phyloP scores from a whole-genome alignment of 53 echinoderm and acorn worm species.

The Hippasteria phrygiana region DNA sequence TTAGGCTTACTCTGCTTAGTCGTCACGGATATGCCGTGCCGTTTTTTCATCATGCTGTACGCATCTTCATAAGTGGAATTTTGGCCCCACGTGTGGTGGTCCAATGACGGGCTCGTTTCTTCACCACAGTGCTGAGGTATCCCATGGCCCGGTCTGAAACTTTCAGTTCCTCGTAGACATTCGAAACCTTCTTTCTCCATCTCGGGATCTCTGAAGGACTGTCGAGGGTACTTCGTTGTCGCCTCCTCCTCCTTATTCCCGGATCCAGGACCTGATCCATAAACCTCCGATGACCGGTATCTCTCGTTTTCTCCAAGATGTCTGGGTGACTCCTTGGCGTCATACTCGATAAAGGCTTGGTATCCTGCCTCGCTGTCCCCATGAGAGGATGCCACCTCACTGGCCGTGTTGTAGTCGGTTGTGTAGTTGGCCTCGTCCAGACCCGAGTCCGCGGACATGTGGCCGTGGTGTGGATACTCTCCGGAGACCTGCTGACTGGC shows the following conservation, averaged over 20 bases:
- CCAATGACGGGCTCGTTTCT: neutral
- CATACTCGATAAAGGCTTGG: conserved; percentile 28
- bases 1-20: neutral
- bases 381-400: conserved; percentile 32
- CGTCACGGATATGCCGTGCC: neutral
- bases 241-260: neutral
- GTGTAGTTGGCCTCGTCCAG: conserved; percentile 40
- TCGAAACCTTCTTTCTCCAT: neutral
- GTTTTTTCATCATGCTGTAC: conserved; percentile 47
- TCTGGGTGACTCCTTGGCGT: neutral
- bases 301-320: neutral
- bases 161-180: neutral
- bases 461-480: neutral
- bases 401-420: conserved; percentile 52
- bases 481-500: neutral
- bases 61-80: conserved; percentile 54
- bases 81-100: conserved; percentile 20
- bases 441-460: conserved; percentile 13
- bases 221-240: neutral
- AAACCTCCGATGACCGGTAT: neutral
- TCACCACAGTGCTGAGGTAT: neutral
- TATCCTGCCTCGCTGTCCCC: conserved; percentile 49
- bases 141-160: neutral
- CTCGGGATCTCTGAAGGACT: neutral
- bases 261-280: neutral